Percentiles rank a stretch among this genome's conserved stretches.
phyloP scores from a whole-genome alignment of 2,888 invertebrate species.

The Latheticus oryzae region DNA sequence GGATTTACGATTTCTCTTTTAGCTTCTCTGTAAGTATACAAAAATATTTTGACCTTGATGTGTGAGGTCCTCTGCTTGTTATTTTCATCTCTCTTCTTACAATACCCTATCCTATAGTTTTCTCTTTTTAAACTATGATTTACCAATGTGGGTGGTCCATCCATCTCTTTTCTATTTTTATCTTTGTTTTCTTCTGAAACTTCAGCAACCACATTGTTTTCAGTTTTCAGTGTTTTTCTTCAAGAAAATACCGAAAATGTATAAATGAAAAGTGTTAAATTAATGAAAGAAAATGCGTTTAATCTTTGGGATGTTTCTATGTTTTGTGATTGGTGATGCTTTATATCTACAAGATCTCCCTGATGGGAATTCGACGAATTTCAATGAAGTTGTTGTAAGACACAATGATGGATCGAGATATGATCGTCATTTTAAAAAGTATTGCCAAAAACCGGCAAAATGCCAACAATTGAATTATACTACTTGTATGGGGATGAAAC shows the following conservation, averaged over 20 bases:
- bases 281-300: conserved; percentile 8
- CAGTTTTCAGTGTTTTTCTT: conserved; percentile 24
- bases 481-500: conserved; percentile 82
- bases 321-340: conserved; percentile 9
- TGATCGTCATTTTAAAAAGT: conserved; percentile 72
- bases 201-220: conserved; percentile 24
- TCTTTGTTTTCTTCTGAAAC: conserved; percentile 31
- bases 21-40: too few species aligned
- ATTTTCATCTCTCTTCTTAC: conserved; percentile 20
- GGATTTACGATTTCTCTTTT: not conserved
- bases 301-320: conserved; percentile 2
- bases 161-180: conserved; percentile 30
- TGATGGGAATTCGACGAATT: conserved; percentile 9
- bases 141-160: conserved; percentile 36
- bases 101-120: conserved; percentile 9
- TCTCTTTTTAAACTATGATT: conserved; percentile 17
- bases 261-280: conserved; percentile 2
- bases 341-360: conserved; percentile 12
- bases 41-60: conserved; percentile 39
- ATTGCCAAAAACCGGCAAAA: conserved; percentile 77
- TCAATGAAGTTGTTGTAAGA: conserved; percentile 19
- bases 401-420: conserved; percentile 43
- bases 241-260: conserved; percentile 9
- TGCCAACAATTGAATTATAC: conserved; percentile 76
- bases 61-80: conserved; percentile 29